Percentiles rank a stretch among this genome's conserved stretches.
Conservation (phyloP, 92 coral and sea anemone genomes). For the Porites divaricata region DNA sequence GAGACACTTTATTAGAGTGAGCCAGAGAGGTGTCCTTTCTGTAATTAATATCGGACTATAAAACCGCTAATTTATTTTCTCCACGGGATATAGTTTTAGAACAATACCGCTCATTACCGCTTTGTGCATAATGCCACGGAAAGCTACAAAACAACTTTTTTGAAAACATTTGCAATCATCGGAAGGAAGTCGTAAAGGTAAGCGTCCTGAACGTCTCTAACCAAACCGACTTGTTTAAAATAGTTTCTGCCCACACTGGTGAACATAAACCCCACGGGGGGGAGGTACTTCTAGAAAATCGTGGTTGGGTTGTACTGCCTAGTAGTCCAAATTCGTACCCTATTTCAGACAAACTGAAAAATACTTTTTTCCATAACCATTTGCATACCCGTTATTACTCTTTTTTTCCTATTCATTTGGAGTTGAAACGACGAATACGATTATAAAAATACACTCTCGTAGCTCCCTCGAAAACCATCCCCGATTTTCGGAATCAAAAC, state of each 20-base stretch:
- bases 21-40: not conserved
- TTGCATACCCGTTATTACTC: no score
- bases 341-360: no score
- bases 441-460: no score
- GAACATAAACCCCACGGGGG: not conserved
- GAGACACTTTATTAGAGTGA: not conserved
- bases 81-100: not conserved
- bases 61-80: slow-evolving; percentile 7
- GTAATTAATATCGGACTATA: not conserved
- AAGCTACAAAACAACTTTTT: no score
- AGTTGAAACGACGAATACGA: no score
- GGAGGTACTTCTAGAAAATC: not conserved
- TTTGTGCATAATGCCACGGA: no score
- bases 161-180: not conserved
- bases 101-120: not conserved
- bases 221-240: not conserved
- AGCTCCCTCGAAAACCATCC: no score
- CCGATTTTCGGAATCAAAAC: no score
- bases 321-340: slow-evolving; percentile 7
- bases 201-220: not conserved
- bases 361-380: no score
- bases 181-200: not conserved
- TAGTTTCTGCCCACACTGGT: not conserved
- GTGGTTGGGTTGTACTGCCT: no score
- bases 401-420: no score